Conservation (phyloP, 2,797 vertebrate genomes). For the Spinus olivaceus region DNA sequence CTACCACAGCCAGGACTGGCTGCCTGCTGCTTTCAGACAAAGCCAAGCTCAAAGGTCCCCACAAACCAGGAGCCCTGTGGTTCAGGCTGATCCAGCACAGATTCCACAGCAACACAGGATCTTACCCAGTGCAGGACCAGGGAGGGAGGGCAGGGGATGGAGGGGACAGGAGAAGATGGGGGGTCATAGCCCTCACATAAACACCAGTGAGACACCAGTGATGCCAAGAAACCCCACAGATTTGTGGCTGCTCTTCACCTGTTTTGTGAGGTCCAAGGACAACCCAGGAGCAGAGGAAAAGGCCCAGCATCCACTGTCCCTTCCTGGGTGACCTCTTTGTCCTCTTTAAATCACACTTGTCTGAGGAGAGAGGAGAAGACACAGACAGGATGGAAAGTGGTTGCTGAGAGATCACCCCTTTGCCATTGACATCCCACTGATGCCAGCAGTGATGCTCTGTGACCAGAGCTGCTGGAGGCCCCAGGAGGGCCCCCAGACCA, state of each 20-base stretch:
- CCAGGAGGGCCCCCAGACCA: neutral
- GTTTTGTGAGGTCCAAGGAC: neutral
- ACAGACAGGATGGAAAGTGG: accelerated
- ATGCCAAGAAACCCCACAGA: neutral
- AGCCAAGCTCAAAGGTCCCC: neutral
- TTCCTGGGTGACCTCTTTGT: neutral
- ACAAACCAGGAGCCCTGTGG: neutral
- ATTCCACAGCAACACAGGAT: neutral
- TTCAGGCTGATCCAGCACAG: neutral
- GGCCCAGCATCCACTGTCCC: too few relatives aligned
- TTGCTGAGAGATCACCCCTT: neutral
- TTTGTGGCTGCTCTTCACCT: neutral
- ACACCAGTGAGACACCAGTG: neutral
- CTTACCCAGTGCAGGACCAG: neutral
- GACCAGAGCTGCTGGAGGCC: neutral
- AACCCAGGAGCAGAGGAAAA: neutral
- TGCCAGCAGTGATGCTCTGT: neutral
- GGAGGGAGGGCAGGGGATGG: neutral
- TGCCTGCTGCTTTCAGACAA: neutral
- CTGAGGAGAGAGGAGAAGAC: neutral
- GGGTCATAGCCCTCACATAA: neutral
- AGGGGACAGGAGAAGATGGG: neutral
- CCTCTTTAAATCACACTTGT: neutral
- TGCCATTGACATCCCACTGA: neutral
- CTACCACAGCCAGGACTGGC: neutral